phyloP scores from a whole-genome alignment of 1,140 invertebrate genomes.

The Battus philenor region DNA sequence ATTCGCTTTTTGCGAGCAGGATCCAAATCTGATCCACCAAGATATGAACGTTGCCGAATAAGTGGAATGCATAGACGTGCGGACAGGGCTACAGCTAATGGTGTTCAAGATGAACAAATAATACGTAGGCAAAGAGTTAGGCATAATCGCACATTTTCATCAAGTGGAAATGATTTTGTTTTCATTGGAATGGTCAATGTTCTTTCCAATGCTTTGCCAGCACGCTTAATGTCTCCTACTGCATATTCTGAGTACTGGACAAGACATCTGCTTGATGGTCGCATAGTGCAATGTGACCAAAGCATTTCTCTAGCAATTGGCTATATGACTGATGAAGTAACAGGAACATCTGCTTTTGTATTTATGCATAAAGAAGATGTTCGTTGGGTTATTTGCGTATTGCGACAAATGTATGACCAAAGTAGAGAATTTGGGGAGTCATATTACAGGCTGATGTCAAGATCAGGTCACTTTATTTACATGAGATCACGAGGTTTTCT shows the following conservation, averaged over 20 bases:
- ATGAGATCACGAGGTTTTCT: conserved; percentile 88
- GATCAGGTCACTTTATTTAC: conserved; percentile 89
- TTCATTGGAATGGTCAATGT: conserved; percentile 83
- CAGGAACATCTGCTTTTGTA: conserved; percentile 86
- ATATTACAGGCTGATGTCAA: conserved; percentile 87
- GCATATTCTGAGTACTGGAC: conserved; percentile 90
- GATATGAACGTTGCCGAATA: conserved; percentile 83
- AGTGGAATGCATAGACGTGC: conserved; percentile 76
- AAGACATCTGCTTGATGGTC: conserved; percentile 88
- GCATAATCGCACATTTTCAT: conserved; percentile 69
- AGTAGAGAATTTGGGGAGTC: conserved; percentile 87
- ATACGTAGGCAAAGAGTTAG: conserved; percentile 73
- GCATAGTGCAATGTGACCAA: conserved; percentile 92
- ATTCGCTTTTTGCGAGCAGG: conserved; percentile 80
- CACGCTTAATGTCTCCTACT: conserved; percentile 81
- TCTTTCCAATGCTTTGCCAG: conserved; percentile 81
- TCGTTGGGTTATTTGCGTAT: conserved; percentile 88
- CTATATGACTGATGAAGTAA: conserved; percentile 91
- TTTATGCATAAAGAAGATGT: conserved; percentile 94
- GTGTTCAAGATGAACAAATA: conserved; percentile 69
- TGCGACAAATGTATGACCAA: conserved; percentile 91
- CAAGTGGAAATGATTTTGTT: conserved; percentile 78
- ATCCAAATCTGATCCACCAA: conserved; percentile 81
- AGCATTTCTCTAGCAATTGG: conserved; percentile 90
- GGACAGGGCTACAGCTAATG: conserved; percentile 70